phyloP scores from a whole-genome alignment of 2,888 invertebrate genomes.

The Tenthredo notha region DNA sequence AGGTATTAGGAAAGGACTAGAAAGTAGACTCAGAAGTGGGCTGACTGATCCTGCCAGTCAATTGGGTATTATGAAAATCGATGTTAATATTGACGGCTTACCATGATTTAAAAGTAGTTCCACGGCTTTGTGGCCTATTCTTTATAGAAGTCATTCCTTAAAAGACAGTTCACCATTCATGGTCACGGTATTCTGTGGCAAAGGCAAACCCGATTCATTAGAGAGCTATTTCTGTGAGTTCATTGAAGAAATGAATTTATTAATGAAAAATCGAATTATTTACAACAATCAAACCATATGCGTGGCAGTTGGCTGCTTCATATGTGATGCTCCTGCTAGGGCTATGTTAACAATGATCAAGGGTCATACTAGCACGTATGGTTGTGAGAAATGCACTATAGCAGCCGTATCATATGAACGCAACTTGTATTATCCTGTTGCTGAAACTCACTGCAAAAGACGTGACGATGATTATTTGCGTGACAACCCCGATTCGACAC shows the following conservation, averaged over 20 bases:
- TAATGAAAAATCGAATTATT: neutral
- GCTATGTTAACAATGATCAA: neutral
- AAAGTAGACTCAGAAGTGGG: neutral
- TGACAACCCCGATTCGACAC: neutral
- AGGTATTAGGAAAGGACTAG: neutral
- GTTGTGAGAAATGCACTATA: neutral
- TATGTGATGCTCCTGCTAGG: slow-evolving; percentile 7
- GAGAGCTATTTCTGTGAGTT: neutral
- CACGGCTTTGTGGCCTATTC: neutral
- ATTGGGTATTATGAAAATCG: neutral
- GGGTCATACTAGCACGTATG: neutral
- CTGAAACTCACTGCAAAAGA: neutral
- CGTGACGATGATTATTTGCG: neutral
- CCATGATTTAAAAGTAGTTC: slow-evolving; percentile 8
- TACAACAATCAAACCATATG: neutral
- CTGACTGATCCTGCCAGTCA: neutral
- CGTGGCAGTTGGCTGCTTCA: neutral
- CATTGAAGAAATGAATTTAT: neutral
- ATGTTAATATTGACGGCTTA: slow-evolving; percentile 13
- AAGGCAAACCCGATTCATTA: neutral
- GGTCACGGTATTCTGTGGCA: neutral
- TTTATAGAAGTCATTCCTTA: neutral
- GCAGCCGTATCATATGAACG: neutral
- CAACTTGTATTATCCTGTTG: neutral
- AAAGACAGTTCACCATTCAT: neutral